A percentile compares a stretch with the other conserved stretches of the same genome.
Conservation (phyloP, 2,113 vertebrate genomes). For the Rattus rattus region DNA sequence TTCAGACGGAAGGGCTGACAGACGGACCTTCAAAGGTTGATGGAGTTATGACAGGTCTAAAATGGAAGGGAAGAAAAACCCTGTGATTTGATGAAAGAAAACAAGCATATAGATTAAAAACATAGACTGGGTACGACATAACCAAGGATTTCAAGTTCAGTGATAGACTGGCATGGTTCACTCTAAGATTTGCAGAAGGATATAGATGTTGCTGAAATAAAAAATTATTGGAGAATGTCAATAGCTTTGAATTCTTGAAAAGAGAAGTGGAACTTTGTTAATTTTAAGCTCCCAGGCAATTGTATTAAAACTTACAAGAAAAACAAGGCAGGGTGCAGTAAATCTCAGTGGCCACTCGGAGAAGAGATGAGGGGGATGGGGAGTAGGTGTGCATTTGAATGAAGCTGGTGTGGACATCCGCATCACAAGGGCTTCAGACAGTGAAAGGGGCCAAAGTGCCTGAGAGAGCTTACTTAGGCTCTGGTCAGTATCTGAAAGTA, state of each 20-base stretch:
- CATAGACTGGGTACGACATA: background rate
- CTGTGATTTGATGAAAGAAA: slow-evolving; percentile 1
- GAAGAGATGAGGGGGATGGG: too few species aligned
- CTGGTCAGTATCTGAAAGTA: background rate
- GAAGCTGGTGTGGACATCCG: too few species aligned
- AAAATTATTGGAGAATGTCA: background rate
- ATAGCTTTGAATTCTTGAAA: background rate
- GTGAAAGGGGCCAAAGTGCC: background rate
- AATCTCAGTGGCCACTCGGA: background rate
- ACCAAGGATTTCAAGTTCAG: background rate
- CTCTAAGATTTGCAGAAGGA: background rate
- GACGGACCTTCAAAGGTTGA: background rate
- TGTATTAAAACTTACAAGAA: background rate
- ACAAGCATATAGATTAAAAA: background rate
- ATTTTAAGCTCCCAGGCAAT: background rate
- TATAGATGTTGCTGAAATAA: background rate
- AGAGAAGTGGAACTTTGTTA: background rate
- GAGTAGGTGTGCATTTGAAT: background rate
- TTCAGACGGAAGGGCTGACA: background rate
- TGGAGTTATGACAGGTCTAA: background rate
- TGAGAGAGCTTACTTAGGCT: background rate
- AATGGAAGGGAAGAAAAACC: background rate
- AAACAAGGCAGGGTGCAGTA: background rate
- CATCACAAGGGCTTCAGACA: background rate
- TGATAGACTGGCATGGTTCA: background rate